Evolutionary conservation across 2,113 vertebrate species (phyloP), one percentile per base, ranked within the genome.

Genomic region (Picathartes gymnocephalus): DNA sequence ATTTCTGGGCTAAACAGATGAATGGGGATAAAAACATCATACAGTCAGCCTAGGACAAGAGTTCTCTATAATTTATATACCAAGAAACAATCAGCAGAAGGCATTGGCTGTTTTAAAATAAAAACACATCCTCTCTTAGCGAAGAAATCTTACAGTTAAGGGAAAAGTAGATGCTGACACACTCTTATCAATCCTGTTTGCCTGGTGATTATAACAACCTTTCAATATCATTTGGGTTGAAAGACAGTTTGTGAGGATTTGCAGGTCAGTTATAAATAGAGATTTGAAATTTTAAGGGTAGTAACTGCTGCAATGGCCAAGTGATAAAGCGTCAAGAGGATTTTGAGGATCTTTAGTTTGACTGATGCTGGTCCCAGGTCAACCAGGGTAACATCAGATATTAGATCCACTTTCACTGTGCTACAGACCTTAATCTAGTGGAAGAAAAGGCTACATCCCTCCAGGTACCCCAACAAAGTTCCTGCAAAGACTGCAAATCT

Each of bases 31-130:
- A n/a, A n/a, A n/a, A n/a, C n/a, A n/a, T n/a, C n/a, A n/a, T n/a
- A n/a, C n/a, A n/a, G n/a, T n/a, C n/a, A n/a, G n/a, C n/a, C n/a
- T n/a, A n/a, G n/a, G n/a, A n/a, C n/a, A n/a, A n/a, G n/a, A n/a
- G 42, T 70, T 68, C 16, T 61, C 40, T 96, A n/a, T 96, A 88
- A 94, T 93, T 94, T 96, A 73, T 86, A 58, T 76, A 83, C 92
- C 35, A 95, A 92, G 39, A 14, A 92, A 65, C 33, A 90, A 57
- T 28, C 74, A 92, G 39, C 27, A 92, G 40, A 96, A 95, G 81
- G 21, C 20, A 12, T 45, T 78, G 33, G 9, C 80, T 95, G 79
- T 21, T 40, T 66, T 72, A 37, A 88, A 95, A 92, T 90, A 86
- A 95, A 93, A 93, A 13, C 5, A 1, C 2, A 21, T 31, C 50